Base-by-base conservation (phyloP, 1,140 invertebrate genomes). In the Drosophila sucinea region DNA sequence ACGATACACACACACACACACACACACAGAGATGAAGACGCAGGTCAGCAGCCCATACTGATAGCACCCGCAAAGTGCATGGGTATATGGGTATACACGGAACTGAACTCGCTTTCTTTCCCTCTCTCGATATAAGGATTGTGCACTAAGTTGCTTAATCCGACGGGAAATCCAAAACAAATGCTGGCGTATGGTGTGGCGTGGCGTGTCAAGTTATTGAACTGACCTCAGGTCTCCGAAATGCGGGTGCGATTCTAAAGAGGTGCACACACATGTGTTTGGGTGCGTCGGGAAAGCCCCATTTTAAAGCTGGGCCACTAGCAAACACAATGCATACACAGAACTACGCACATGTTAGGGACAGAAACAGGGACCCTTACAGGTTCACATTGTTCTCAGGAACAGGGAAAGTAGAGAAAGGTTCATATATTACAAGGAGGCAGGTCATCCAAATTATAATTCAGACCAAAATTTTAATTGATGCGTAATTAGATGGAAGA, bases 121-220 rank as follows among this genome's bases (percentile, higher is more conserved):
- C 17, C 17, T 47, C 2, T 11, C 38, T 10, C 10, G 40, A 17
- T 32, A 35, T 32, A 35, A 56, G 78, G 73, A 80, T 84, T 84
- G 81, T 84, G 78, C 81, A 85, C 76, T 82, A 87, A 87, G 83
- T 87, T 87, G 73, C 84, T 77, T 89, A 89, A 89, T 89, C 84
- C 84, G 84, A 81, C 85, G 84, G 84, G 80, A 89, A 89, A 89
- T 89, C 84, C 84, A 89, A 89, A 89, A 89, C 84, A 89, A 74
- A 89, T 75, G 70, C 70, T 64, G 67, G 67, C 69, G 55, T 44
- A 32, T 64, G 33, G 44, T 35, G 56, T 38, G 35, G 17, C 10
- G 33, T 67, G 32, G 65, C 62, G 41, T 54, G 62, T 27, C 55
- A 51, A 76, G 74, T 77, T 78, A 62, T 77, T 76, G 76, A 78